Evolutionary conservation across 2,888 invertebrate genomes (phyloP).

Genomic region (Dicranocentrus wangi): DNA sequence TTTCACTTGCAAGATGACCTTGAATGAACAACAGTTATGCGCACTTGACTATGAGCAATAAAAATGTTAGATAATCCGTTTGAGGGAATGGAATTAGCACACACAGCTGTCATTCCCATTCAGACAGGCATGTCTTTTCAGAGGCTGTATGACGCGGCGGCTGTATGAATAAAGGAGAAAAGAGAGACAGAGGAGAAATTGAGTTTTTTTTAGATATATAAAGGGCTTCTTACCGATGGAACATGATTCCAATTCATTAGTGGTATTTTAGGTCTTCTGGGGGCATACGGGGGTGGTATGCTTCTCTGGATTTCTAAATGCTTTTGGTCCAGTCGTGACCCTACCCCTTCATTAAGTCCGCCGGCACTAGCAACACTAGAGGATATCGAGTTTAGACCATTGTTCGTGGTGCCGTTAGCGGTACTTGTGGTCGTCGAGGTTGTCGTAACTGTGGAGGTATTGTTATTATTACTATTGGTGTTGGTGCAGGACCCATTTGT

Average conservation of each 20-base stretch:
- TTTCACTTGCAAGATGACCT: constrained; percentile 54
- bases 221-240: constrained; percentile 68
- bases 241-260: constrained; percentile 71
- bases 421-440: background rate
- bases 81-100: too few species aligned
- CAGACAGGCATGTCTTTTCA: constrained; percentile 26
- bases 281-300: constrained; percentile 54
- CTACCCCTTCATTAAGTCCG: constrained; percentile 30
- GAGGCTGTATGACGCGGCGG: too few species aligned
- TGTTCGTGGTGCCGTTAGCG: constrained; percentile 29
- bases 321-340: constrained; percentile 41
- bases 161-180: too few species aligned
- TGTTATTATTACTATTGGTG: constrained; percentile 9
- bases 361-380: constrained; percentile 37
- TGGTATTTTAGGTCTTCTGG: constrained; percentile 59
- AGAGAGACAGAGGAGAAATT: too few species aligned
- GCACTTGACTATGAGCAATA: background rate
- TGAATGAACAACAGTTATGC: constrained; percentile 58
- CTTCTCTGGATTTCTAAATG: constrained; percentile 55
- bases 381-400: constrained; percentile 41
- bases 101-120: too few species aligned
- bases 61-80: too few species aligned
- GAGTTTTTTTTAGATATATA: too few species aligned
- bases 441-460: background rate
- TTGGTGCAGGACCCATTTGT: constrained; percentile 24